Conservation (phyloP, 2,113 vertebrate species). For the Oreochromis spilurus region DNA sequence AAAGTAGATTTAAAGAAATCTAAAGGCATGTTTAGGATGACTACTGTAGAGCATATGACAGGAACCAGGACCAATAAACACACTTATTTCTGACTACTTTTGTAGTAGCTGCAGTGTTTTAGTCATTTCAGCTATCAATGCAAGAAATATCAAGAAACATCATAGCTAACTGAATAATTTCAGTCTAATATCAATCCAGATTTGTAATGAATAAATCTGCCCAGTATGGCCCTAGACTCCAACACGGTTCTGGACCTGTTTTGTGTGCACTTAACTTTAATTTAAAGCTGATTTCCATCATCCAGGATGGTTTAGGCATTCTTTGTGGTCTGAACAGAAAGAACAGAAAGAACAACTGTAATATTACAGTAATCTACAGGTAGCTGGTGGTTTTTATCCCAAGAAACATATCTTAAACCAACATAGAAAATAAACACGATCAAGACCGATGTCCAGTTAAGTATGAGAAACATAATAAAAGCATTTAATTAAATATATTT, state of each 20-base stretch:
- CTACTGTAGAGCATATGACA: not conserved
- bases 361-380: not conserved
- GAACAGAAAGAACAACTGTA: not conserved
- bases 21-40: not conserved
- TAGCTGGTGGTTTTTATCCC: not conserved
- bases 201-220: slow-evolving; percentile 53
- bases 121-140: slow-evolving; percentile 16
- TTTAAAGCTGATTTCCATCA: not conserved
- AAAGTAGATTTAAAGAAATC: not conserved
- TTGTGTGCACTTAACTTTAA: slow-evolving; percentile 50
- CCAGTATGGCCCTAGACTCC: slow-evolving; percentile 39
- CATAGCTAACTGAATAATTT: slow-evolving; percentile 39
- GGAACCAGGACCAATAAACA: not conserved
- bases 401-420: not conserved
- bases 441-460: not conserved
- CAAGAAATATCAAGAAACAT: not conserved
- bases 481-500: not conserved
- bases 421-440: slow-evolving; percentile 8
- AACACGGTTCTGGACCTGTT: slow-evolving; percentile 33
- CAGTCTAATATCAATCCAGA: slow-evolving; percentile 34
- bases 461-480: not conserved
- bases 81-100: not conserved
- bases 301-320: not conserved
- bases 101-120: not conserved
- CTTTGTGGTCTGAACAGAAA: not conserved